Conservation (phyloP, 2,888 invertebrate species). For the Phragmatobia fuliginosa region DNA sequence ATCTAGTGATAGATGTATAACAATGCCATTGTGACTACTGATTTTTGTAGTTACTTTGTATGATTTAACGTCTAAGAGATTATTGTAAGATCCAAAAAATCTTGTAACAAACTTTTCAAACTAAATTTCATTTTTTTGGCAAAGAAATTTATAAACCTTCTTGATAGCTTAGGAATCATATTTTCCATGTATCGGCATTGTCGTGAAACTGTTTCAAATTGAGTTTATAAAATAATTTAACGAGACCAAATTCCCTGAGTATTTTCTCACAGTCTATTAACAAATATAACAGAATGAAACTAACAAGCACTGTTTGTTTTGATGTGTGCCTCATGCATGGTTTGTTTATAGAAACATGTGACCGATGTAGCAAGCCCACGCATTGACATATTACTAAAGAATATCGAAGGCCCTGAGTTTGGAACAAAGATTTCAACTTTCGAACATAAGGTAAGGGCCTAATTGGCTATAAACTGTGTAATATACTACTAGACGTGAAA, state of each 20-base stretch:
- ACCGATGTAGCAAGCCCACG: constrained; percentile 71
- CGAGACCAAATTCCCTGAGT: constrained; percentile 9
- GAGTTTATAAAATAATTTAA: not conserved
- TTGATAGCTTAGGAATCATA: not conserved
- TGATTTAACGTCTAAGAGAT: too few relatives aligned
- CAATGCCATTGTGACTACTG: too few relatives aligned
- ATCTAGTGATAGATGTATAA: too few relatives aligned
- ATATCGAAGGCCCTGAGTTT: constrained; percentile 79
- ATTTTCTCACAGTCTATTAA: constrained; percentile 42
- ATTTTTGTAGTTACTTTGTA: not conserved
- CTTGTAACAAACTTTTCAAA: too few relatives aligned
- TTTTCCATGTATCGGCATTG: not conserved
- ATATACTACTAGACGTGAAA: not conserved
- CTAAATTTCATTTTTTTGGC: too few relatives aligned
- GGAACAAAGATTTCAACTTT: constrained; percentile 79
- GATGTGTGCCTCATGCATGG: constrained; percentile 73
- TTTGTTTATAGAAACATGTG: constrained; percentile 79
- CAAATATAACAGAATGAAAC: constrained; percentile 39
- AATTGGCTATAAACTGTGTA: constrained; percentile 25
- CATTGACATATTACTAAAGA: constrained; percentile 73
- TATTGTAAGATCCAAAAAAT: too few relatives aligned
- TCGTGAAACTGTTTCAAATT: not conserved
- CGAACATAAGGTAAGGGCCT: constrained; percentile 83
- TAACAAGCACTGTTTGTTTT: constrained; percentile 70
- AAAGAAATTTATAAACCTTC: too few relatives aligned